Evolutionary conservation across 2,797 vertebrate genomes (phyloP).

Genomic region (Salmo trutta): DNA sequence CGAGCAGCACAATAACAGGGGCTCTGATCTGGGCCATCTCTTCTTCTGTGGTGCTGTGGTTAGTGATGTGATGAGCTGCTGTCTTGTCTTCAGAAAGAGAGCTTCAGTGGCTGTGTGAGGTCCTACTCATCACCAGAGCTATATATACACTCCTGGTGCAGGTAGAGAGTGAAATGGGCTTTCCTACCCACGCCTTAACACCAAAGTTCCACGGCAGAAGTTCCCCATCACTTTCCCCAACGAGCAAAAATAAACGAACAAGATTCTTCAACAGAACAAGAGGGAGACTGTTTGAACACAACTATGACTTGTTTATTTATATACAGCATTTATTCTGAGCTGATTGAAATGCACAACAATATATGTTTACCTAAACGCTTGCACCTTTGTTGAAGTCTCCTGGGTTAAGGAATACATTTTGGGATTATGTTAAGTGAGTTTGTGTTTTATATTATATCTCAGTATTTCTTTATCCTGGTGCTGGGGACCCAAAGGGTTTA

Average conservation of each 20-base stretch:
- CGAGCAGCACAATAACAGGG: conserved; percentile 22
- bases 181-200: background rate
- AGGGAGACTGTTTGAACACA: background rate
- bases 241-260: background rate
- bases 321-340: too few relatives aligned
- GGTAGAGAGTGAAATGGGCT: conserved; percentile 19
- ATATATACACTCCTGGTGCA: conserved; percentile 27
- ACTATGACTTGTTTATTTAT: background rate
- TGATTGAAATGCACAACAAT: too few relatives aligned
- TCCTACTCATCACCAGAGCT: background rate
- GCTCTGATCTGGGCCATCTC: conserved; percentile 60
- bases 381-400: too few relatives aligned
- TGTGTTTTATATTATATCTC: too few relatives aligned
- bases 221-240: conserved; percentile 21
- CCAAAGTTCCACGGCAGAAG: conserved; percentile 10
- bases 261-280: background rate
- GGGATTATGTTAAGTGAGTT: too few relatives aligned
- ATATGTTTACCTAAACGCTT: too few relatives aligned
- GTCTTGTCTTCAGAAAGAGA: conserved; percentile 16
- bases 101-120: conserved; percentile 20
- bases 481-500: too few relatives aligned
- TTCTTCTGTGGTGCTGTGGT: conserved; percentile 8
- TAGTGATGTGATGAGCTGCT: conserved; percentile 20
- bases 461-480: too few relatives aligned
- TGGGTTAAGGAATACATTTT: too few relatives aligned